Base-by-base conservation (phyloP, 2,113 vertebrate species). In the Saguinus midas region DNA sequence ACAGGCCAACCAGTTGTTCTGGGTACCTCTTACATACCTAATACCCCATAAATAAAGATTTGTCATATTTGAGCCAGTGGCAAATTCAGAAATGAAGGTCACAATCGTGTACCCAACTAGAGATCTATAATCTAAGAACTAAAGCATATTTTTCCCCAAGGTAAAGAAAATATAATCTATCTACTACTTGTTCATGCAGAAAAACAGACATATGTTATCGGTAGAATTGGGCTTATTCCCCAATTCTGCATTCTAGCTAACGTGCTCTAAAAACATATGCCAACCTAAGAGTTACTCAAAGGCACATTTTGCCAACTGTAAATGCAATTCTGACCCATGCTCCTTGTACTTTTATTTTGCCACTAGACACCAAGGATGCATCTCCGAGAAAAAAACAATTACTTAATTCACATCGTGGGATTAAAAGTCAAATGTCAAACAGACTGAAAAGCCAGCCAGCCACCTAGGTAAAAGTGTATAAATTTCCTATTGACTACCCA, bases 381-480 rank as follows among this genome's bases (percentile, higher is more conserved):
- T 79, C 57, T 83, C 82, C 40, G 20, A 82, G 58, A 37, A 95
- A 37, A 88, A 95, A 61, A 92, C 43, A 95, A 97, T 75, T 83
- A 90, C 52, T 84, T 90, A 57, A 95, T 96, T 96, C 84, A 93
- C 16, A 37, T 57, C 48, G 48, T 75, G 37, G 84, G 43, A 76
- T 94, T 48, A 91, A 97, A 97, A 89, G 37, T 72, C 86, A 94
- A 92, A 94, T 25, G 80, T 73, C 61, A 78, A 96, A 78, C 68
- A 78, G 96, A 78, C 40, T 70, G 23, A 84, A 96, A 97, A 91
- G 52, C 32, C 72, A 72, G 52, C 27, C 78, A 72, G 58, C 23
- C 52, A 93, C 75, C 79, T 83, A 20, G 35, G 32, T 73, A 78
- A 83, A 93, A 91, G 64, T 66, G 64, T 66, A 93, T 45, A 75